Percentiles rank a stretch among this genome's conserved stretches.
Conservation (phyloP, 2,113 vertebrate species). For the Heterotilapia buettikoferi region DNA sequence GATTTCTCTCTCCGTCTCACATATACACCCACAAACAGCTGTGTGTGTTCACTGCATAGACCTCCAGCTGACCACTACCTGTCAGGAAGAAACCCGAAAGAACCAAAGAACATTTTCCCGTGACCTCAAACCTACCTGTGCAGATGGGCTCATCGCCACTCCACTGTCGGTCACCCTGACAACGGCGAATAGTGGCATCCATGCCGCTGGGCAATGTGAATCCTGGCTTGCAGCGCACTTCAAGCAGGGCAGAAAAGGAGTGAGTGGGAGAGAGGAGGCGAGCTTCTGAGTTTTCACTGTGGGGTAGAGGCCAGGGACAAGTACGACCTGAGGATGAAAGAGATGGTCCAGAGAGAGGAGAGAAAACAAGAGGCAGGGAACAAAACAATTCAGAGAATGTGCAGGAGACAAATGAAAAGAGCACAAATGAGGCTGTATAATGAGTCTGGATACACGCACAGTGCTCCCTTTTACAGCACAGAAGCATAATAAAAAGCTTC, state of each 20-base stretch:
- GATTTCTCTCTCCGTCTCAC: background rate
- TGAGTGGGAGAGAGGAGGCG: slow-evolving; percentile 68
- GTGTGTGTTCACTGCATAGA: background rate
- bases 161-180: slow-evolving; percentile 81
- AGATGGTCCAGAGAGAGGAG: background rate
- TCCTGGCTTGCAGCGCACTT: slow-evolving; percentile 71
- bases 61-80: background rate
- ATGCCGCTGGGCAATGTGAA: slow-evolving; percentile 64
- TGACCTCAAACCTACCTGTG: slow-evolving; percentile 60
- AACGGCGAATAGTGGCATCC: slow-evolving; percentile 69
- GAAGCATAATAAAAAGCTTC: slow-evolving; percentile 8
- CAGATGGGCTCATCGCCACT: slow-evolving; percentile 74
- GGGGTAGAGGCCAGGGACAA: slow-evolving; percentile 77
- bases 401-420: background rate
- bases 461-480: background rate
- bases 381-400: background rate
- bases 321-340: slow-evolving; percentile 62
- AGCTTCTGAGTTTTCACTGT: slow-evolving; percentile 22
- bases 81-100: background rate
- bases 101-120: background rate
- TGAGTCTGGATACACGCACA: background rate
- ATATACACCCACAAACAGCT: background rate
- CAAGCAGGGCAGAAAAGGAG: slow-evolving; percentile 72
- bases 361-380: background rate
- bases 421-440: slow-evolving; percentile 29